Conservation (phyloP, 2,797 vertebrate genomes). For the Pampus argenteus region DNA sequence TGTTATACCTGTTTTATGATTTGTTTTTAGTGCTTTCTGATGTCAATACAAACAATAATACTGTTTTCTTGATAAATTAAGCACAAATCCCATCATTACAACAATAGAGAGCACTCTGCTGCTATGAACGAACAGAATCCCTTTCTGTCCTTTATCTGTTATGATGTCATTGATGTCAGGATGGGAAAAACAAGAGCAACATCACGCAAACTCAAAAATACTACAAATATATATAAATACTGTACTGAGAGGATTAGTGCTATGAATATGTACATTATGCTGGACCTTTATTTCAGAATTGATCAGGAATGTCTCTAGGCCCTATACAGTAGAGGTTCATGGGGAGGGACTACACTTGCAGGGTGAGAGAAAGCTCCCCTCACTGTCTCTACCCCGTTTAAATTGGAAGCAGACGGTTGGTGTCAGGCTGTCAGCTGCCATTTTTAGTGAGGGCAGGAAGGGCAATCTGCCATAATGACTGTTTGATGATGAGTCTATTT, state of each 20-base stretch:
- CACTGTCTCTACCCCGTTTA: conserved; percentile 17
- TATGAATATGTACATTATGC: not conserved
- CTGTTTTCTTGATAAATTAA: too few species aligned
- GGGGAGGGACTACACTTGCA: not conserved
- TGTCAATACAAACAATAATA: too few species aligned
- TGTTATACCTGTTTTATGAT: too few species aligned
- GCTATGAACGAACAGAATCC: too few species aligned
- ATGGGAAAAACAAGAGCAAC: too few species aligned
- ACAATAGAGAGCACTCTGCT: too few species aligned
- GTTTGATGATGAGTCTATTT: conserved; percentile 72
- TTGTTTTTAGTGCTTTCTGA: too few species aligned
- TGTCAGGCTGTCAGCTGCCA: conserved; percentile 57
- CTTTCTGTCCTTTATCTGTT: too few species aligned
- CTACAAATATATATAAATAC: too few species aligned
- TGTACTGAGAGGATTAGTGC: not conserved
- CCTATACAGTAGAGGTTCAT: not conserved
- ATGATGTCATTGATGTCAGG: too few species aligned
- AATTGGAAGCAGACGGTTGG: conserved; percentile 54
- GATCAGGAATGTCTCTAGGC: not conserved
- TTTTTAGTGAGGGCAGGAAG: conserved; percentile 53
- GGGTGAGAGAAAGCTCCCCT: not conserved
- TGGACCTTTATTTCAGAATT: not conserved
- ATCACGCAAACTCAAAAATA: too few species aligned
- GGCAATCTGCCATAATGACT: conserved; percentile 63
- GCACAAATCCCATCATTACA: too few species aligned